Evolutionary conservation across 2,113 vertebrate genomes (phyloP), one percentile per base, ranked within the genome.

Genomic region (Microcebus lehilahytsara): DNA sequence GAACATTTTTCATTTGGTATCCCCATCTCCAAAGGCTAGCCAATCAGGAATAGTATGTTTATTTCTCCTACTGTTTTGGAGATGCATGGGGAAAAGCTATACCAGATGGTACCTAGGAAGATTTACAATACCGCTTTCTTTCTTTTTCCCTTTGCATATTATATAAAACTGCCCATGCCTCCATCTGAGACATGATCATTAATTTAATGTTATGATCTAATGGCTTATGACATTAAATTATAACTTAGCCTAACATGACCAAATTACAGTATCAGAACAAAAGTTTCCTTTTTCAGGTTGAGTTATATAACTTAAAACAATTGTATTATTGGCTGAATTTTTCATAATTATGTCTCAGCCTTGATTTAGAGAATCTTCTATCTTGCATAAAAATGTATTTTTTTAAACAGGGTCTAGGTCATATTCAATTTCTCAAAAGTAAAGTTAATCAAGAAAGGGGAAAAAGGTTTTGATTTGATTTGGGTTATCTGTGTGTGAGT

Each of bases 211-310:
- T 88, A 85, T 93, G 72, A 88, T 94, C 66, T 97, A 97, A 92
- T 96, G 81, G 42, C 60, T 97, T 72, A 64, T 89, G 91, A 79
- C 56, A 88, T 95, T 93, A 97, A 96, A 96, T 96, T 97, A 89
- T 89, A 91, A 75, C 17, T 25, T 83, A 90, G 72, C 40, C 40
- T 81, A 96, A 81, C 42, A 89, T 83, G 49, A 87, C 16, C 49
- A 85, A 85, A 94, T 95, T 92, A 96, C 2, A 91, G 49, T 71
- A 87, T 95, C n/a, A 95, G 30, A 92, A 95, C 49, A 17, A 37
- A 95, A 86, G 49, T 67, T 89, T 74, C 22, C 92, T 89, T 87
- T 79, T 67, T 92, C 40, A 16, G 23, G 40, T 85, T 74, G 42
- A 78, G 92, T 91, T 11, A 7, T 91, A 5, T 80, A 69, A 86